Evolutionary conservation across 2,888 invertebrate species (phyloP).

Genomic region (Drosophila multiciliata): DNA sequence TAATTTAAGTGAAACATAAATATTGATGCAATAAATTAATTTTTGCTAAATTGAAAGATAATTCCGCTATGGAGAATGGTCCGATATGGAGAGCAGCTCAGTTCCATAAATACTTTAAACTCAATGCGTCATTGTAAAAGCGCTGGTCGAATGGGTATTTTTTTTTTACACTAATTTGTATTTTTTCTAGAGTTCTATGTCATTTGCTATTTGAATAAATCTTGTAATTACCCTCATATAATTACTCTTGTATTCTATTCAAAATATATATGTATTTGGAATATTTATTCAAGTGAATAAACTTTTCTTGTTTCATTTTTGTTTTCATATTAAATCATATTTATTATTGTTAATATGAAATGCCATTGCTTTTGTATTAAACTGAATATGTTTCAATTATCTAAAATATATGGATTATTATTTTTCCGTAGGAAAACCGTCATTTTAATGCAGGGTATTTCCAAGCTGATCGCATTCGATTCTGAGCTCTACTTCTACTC

Average conservation of each 20-base stretch:
- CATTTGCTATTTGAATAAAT: neutral
- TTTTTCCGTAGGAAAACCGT: neutral
- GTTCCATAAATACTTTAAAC: slow-evolving; percentile 1
- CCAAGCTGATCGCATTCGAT: neutral
- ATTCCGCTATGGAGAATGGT: slow-evolving; percentile 19
- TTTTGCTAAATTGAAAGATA: slow-evolving; percentile 69
- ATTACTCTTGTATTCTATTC: too few relatives aligned
- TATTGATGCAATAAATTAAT: slow-evolving; percentile 82
- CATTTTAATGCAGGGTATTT: slow-evolving; percentile 8
- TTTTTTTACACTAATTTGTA: neutral
- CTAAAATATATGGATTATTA: neutral
- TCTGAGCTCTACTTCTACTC: neutral
- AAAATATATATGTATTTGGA: too few relatives aligned
- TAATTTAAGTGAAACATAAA: slow-evolving; percentile 82
- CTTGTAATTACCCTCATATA: neutral
- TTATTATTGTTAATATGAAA: too few relatives aligned
- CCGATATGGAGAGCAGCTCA: slow-evolving; percentile 4
- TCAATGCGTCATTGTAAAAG: neutral
- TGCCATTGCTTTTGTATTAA: neutral
- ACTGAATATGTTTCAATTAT: neutral
- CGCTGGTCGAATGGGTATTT: neutral
- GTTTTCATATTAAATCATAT: too few relatives aligned
- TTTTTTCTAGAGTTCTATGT: neutral
- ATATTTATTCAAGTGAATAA: neutral
- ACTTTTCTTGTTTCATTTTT: neutral